Base-by-base conservation (phyloP, 2,113 vertebrate genomes). In the Heliornis fulica region DNA sequence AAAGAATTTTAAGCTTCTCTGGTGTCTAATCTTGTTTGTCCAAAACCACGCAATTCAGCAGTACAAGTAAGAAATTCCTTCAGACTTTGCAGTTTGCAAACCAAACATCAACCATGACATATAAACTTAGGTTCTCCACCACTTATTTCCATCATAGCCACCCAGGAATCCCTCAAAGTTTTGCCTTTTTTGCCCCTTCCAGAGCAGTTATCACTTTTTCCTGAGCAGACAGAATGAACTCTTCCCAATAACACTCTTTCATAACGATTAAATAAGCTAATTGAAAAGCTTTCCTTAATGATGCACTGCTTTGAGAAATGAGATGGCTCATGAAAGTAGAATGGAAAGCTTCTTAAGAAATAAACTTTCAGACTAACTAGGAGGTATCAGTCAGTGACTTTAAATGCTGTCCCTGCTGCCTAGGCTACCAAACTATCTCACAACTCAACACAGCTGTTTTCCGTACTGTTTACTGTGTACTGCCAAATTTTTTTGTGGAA, bases 331-430 rank as follows among this genome's bases (percentile, higher is more conserved):
- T 96, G 78, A 70, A 91, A 45, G 83, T 69, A 83, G 32, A 17
- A 60, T 59, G 19, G 32, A 90, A 96, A 94, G 66, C 93, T 91
- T 82, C 87, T 96, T 96, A 95, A 34, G 90, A 93, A 91, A 96
- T 83, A 70, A 82, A 72, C 81, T 76, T 69, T 68, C 77, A 95
- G 91, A 71, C 28, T 61, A 82, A 87, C 85, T 88, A 95, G 43
- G 59, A 93, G 19, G 7, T 36, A 83, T 78, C 61, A 76, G 72
- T 43, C 65, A 85, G 54, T 61, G 71, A 89, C 46, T 90, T 90
- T 45, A 11, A 92, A 70, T 41, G 8, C 71, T 53, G 57, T 54
- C 29, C 38, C 29, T 74, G 87, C 93, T 96, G 68, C 79, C 82
- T 54, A 83, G 84, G 82, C 90, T 96, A 87, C 85, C 60, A 70